Conservation (phyloP, 2,797 vertebrate species). For the Pangasius krempfi region DNA sequence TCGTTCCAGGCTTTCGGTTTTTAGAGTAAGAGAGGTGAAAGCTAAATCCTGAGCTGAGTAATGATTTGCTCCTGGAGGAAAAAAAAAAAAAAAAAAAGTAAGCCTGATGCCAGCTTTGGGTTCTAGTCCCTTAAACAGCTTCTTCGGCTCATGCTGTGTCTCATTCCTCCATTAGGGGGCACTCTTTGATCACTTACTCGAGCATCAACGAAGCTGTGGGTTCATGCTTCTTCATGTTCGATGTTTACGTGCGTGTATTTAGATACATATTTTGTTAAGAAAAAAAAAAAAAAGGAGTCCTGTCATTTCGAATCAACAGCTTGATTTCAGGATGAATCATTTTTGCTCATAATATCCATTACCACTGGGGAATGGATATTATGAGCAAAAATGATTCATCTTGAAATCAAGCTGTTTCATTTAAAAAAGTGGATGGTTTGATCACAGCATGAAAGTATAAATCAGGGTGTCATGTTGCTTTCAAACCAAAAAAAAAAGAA, state of each 20-base stretch:
- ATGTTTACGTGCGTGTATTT: background rate
- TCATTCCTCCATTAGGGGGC: conserved; percentile 4
- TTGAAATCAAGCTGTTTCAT: too few species aligned
- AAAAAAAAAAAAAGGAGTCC: too few species aligned
- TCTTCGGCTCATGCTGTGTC: background rate
- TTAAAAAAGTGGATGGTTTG: background rate
- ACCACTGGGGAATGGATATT: too few species aligned
- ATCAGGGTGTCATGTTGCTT: background rate
- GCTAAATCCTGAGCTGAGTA: background rate
- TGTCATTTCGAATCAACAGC: background rate
- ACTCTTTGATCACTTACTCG: background rate
- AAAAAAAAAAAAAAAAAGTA: background rate
- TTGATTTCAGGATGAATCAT: background rate
- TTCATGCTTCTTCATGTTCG: background rate
- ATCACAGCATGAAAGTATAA: background rate
- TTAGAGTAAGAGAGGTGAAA: background rate
- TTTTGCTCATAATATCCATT: background rate
- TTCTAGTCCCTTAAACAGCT: background rate
- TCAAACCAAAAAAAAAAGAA: background rate
- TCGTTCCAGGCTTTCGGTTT: background rate
- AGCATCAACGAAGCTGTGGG: background rate
- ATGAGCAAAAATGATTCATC: too few species aligned
- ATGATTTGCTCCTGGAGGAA: background rate
- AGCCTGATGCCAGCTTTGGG: background rate
- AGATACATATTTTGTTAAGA: background rate